Conservation (phyloP, 2,888 invertebrate genomes). For the Steinernema carpocapsae region DNA sequence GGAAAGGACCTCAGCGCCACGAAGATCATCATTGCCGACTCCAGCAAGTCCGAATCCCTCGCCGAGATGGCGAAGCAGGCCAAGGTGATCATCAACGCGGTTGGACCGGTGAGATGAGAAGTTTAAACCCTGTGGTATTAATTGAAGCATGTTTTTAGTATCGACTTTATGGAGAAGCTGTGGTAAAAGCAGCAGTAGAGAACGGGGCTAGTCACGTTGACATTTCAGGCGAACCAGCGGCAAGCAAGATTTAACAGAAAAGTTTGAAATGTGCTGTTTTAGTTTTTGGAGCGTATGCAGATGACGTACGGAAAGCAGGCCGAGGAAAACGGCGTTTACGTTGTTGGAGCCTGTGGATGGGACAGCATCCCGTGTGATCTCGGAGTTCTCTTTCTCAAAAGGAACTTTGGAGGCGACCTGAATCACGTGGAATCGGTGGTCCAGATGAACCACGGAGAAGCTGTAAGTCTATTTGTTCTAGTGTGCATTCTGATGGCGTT, state of each 20-base stretch:
- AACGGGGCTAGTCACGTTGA: conserved; percentile 84
- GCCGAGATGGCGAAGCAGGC: conserved; percentile 80
- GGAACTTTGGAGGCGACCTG: conserved; percentile 77
- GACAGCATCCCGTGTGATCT: conserved; percentile 88
- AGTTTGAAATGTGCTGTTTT: conserved; percentile 50
- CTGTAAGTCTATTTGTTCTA: conserved; percentile 45
- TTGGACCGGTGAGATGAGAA: conserved; percentile 77
- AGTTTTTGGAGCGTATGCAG: conserved; percentile 84
- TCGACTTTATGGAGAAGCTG: conserved; percentile 81
- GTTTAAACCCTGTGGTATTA: neutral
- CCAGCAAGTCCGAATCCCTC: conserved; percentile 78
- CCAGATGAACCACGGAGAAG: conserved; percentile 60
- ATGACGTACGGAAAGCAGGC: conserved; percentile 77
- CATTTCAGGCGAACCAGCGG: conserved; percentile 84
- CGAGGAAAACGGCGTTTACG: conserved; percentile 75
- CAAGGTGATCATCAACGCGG: conserved; percentile 83
- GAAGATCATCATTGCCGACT: conserved; percentile 80
- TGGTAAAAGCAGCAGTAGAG: conserved; percentile 83
- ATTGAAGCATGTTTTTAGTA: conserved; percentile 68
- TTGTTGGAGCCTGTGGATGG: conserved; percentile 88
- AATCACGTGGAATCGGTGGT: conserved; percentile 53
- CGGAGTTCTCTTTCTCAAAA: conserved; percentile 79
- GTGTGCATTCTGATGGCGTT: neutral
- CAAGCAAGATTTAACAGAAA: conserved; percentile 27
- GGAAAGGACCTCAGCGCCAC: conserved; percentile 36